Evolutionary conservation across 2,797 vertebrate species (phyloP).

Genomic region (Poeciliopsis paucimaculata): DNA sequence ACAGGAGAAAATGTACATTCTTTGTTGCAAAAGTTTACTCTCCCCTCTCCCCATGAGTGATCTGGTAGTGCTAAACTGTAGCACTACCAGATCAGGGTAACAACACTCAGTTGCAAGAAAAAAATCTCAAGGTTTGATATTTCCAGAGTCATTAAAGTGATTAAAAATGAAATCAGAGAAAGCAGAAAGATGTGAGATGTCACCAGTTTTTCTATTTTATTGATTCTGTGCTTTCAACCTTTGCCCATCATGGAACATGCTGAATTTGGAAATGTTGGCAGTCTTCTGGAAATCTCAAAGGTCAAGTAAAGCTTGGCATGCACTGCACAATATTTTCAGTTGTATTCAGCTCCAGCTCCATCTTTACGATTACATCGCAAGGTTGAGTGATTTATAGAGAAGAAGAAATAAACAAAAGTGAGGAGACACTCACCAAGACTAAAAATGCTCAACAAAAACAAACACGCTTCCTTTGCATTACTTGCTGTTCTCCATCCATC

Average conservation of each 20-base stretch:
- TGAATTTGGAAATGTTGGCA: not conserved
- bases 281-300: not conserved
- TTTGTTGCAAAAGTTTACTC: not conserved
- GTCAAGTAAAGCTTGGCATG: not conserved
- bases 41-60: not conserved
- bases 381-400: too few species aligned
- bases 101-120: not conserved
- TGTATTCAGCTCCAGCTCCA: too few species aligned
- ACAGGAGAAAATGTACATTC: not conserved
- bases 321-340: too few species aligned
- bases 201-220: not conserved
- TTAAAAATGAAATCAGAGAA: not conserved
- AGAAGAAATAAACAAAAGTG: too few species aligned
- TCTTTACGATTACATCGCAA: too few species aligned
- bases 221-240: not conserved
- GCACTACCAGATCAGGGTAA: not conserved
- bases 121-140: not conserved
- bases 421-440: too few species aligned
- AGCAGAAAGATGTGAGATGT: not conserved
- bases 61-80: too few species aligned
- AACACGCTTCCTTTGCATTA: too few species aligned
- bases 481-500: too few species aligned
- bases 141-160: not conserved
- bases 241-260: not conserved
- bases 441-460: too few species aligned